Evolutionary conservation across 2,888 invertebrate species (phyloP).

Genomic region (Muschampia plurimacula): DNA sequence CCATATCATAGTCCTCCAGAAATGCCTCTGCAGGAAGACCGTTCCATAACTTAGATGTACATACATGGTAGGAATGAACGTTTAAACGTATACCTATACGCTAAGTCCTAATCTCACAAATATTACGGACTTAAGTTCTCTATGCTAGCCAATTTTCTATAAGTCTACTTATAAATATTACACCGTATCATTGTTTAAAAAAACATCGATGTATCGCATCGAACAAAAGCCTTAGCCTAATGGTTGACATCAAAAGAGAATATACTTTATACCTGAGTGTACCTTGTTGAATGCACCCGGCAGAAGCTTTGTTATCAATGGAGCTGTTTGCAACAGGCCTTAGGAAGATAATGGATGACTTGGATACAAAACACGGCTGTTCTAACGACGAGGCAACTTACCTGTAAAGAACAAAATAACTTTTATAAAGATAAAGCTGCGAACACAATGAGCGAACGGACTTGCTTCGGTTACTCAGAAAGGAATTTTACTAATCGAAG

Average conservation of each 20-base stretch:
- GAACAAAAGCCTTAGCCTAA: conserved; percentile 17
- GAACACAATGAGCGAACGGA: not conserved
- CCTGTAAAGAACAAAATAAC: conserved; percentile 47
- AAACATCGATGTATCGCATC: no score
- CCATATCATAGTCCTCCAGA: no score
- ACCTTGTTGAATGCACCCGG: conserved; percentile 31
- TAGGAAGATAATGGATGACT: conserved; percentile 33
- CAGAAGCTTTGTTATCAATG: conserved; percentile 33
- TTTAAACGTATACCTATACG: no score
- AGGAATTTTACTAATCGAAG: not conserved
- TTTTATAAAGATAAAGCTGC: conserved; percentile 28
- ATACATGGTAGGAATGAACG: no score
- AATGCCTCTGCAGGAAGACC: no score
- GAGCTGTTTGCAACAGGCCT: conserved; percentile 30
- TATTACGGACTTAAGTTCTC: no score
- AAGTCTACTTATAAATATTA: no score
- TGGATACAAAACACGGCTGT: conserved; percentile 42
- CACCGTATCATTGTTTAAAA: no score
- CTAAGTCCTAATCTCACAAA: no score
- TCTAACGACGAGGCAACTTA: conserved; percentile 48
- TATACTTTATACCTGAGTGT: conserved; percentile 17
- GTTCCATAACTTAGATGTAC: no score
- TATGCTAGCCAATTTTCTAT: no score
- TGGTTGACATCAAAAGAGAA: conserved; percentile 24
- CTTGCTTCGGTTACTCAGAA: not conserved